Base-by-base conservation (phyloP, 1,140 invertebrate genomes). In the Probaryconus sp. region DNA sequence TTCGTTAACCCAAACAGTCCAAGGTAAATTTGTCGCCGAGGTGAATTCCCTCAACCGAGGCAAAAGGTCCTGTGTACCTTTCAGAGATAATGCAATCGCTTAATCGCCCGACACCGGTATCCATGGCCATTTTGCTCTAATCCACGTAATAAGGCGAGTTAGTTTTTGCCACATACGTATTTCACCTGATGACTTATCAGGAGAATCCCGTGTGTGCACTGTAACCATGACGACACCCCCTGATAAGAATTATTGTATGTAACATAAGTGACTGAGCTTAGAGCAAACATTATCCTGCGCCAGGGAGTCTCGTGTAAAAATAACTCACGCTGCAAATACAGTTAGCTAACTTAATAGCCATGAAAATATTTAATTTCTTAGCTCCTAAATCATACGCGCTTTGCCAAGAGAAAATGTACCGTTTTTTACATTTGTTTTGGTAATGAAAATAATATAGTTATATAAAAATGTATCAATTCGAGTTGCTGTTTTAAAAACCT, bases 121-220 rank as follows among this genome's bases (percentile, higher is more conserved):
- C 17, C 30, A 26, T 31, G 45, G 47, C 58, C 58, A 56, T 69
- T 76, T 67, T 45, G 68, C 63, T 60, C 35, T 55, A 47, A 76
- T 51, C 47, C 58, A 71, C 47, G 61, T 45, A 77, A 71, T 71
- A 61, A 48, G 21, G 33, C 38, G 47, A 43, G 58, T 42, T 51
- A 58, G 64, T 64, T 64, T 48, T 64, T 48, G 56, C 43, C 38
- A 75, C 30, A 58, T 16, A 38, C 14, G 48, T 77, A 56, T 68
- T 79, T 78, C 79, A 81, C 79, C 80, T 81, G 79, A 82, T 48
- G 45, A 69, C 72, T 85, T 85, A 85, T 84, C 82, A 80, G 40
- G 53, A 65, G 74, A 75, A 82, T 77, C 70, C 77, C 61, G 53
- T 81, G 78, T 84, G 64, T 85, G 73, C 77, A 79, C 17, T 81